Evolutionary conservation across 2,113 vertebrate species (phyloP), one percentile per base, ranked within the genome.

Genomic region (Pyrgilauda ruficollis): DNA sequence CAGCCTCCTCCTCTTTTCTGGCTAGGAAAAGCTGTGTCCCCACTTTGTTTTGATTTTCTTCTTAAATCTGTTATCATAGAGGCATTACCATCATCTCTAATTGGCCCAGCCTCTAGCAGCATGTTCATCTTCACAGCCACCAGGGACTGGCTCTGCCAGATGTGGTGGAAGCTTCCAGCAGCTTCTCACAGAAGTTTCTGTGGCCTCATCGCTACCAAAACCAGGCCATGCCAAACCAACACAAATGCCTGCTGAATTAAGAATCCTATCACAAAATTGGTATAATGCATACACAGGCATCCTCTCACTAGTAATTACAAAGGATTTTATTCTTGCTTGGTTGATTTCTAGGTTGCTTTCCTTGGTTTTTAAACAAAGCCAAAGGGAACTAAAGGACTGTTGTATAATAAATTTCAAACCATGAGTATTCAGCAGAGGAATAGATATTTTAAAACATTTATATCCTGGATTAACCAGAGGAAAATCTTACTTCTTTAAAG

Each of bases 61-160:
- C 37, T 28, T 23, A 14, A n/a, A 8, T 79, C 1, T 23, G 5
- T n/a, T n/a, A 28, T 14, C 31, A 35, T 19, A 79, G 61, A 35
- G 19, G 19, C 0, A 0, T 44, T 53, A 11, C 24, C 49, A 53
- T 8, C 6, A 2, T 7, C 24, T 64, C 11, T 18, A 11, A 53
- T 2, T 53, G 31, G 11, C 47, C 23, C 30, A 52, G 18, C 13
- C 24, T 46, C 72, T 11, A 35, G 49, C 18, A 43, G 19, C 11
- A 4, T 7, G 15, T 30, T 26, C 49, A 23, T 35, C 49, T 13
- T 24, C 20, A 23, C 31, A 44, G 26, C 31, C 39, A 15, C 7
- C 33, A 55, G 15, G 15, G 31, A 53, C 2, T 35, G 31, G 7
- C 30, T 78, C 35, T 63, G 13, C 23, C 2, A 3, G 59, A 23